Evolutionary conservation across 2,888 invertebrate genomes (phyloP), one percentile per base, ranked within the genome.

Genomic region (Hydriomena furcata): DNA sequence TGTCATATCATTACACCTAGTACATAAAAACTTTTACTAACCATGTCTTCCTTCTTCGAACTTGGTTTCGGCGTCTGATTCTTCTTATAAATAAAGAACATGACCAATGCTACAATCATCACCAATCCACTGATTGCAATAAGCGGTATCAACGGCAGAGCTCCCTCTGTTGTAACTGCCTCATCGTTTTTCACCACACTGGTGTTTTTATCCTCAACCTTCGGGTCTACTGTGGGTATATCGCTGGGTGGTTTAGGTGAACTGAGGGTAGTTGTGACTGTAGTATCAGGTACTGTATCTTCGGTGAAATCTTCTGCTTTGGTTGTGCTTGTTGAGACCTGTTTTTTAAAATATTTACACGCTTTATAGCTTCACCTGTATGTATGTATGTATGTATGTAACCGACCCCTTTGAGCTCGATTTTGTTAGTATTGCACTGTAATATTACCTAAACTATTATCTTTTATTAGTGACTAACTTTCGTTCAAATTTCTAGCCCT

Each of bases 1-100:
- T n/a, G n/a, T n/a, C n/a, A n/a, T n/a, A n/a, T n/a, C n/a, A n/a
- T n/a, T n/a, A n/a, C n/a, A n/a, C n/a, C n/a, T n/a, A n/a, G n/a
- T n/a, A n/a, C n/a, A n/a, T n/a, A n/a, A n/a, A n/a, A n/a, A n/a
- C n/a, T n/a, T n/a, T n/a, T n/a, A 59, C 87, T 79, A 68, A 95
- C 95, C 93, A 95, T 94, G 69, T 95, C 95, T 64, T 95, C 92
- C 66, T 94, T 94, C n/a, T 72, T 68, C n/a, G 92, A 84, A 69
- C 93, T 93, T 31, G 91, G 91, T 27, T 93, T 93, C 34, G 91
- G 91, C 27, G 88, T 76, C 66, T 93, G 94, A 52, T 95, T 92
- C 67, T 93, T 94, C 71, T 93, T 94, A 63, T 95, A 93, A 60
- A 95, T 93, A 46, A 95, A 92, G 65, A 95, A 92, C 8, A 93